Base-by-base conservation (phyloP, 2,113 vertebrate species). In the Anser brachyrhynchus region DNA sequence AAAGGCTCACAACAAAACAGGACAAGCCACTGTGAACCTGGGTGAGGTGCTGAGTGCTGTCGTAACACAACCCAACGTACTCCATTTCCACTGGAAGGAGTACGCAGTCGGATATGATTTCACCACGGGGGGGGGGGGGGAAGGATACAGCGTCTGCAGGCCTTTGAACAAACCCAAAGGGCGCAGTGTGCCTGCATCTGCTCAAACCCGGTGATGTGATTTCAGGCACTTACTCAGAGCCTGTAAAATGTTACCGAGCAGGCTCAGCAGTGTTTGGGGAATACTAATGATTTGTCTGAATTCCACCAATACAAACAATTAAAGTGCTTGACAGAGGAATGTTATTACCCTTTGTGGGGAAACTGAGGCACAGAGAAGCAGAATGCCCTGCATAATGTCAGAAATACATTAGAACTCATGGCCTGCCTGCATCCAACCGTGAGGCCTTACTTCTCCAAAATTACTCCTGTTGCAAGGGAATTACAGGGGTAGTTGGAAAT, bases 201-300 rank as follows among this genome's bases (percentile, higher is more conserved):
- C 66, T 62, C 59, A 37, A 33, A 74, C n/a, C 9, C 39, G 18
- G 29, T 6, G 16, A 46, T 59, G 58, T 0, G 19, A 69, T 69
- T 64, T 20, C 92, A 91, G 84, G 26, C 66, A 44, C 83, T 87
- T 83, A 87, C 83, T 91, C 88, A 87, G 49, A 69, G 78, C 55
- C 46, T 58, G 57, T 17, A 28, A 67, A 83, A 87, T 91, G 88
- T 23, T 7, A 91, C 84, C 73, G 3, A 91, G 84, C 92, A 74
- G 37, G 84, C 84, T 87, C 3, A 0, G 78, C 88, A 6, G 20
- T 35, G 37, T 26, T 58, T 44, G 15, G 73, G 73, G 46, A 87
- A 87, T 61, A 73, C 31, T 15, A 37, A 39, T 51, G 54, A 73
- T 74, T 69, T 74, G 54, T n/a, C 78, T 57, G 26, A 64, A 64